Evolutionary conservation across 2,888 invertebrate species (phyloP).

Genomic region (Scrobipalpa costella): DNA sequence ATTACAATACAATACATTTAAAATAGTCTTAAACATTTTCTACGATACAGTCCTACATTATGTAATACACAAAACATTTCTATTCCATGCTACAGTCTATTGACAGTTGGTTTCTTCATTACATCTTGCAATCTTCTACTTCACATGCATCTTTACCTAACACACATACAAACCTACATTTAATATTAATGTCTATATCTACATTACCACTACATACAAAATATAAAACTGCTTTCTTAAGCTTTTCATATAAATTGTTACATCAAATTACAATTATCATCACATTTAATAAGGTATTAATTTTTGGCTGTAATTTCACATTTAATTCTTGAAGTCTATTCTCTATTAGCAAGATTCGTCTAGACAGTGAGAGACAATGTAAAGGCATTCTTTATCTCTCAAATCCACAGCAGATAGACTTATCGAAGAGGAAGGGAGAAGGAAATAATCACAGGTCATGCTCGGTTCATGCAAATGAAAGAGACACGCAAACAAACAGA

Average conservation of each 20-base stretch:
- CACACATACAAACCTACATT: conserved; percentile 66
- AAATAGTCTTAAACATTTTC: conserved; percentile 11
- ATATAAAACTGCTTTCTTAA: conserved; percentile 48
- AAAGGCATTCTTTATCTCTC: conserved; percentile 42
- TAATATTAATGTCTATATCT: conserved; percentile 56
- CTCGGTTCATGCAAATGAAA: conserved; percentile 79
- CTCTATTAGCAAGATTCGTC: conserved; percentile 24
- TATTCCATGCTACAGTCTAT: conserved; percentile 32
- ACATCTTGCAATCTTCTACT: conserved; percentile 54
- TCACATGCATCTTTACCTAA: conserved; percentile 66
- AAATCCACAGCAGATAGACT: conserved; percentile 54
- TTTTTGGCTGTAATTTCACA: conserved; percentile 17
- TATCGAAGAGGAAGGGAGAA: conserved; percentile 61
- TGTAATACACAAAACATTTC: conserved; percentile 17
- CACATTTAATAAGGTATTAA: conserved; percentile 28
- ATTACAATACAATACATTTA: conserved; percentile 13
- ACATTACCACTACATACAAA: conserved; percentile 46
- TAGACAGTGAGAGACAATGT: conserved; percentile 23
- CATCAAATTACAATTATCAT: conserved; percentile 6
- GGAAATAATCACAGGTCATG: conserved; percentile 70
- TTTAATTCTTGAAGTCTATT: conserved; percentile 12
- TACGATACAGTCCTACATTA: conserved; percentile 8
- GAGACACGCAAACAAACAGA: conserved; percentile 76
- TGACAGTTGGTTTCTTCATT: conserved; percentile 40
- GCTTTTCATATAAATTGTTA: conserved; percentile 44